Evolutionary conservation across 2,888 invertebrate genomes (phyloP).

Genomic region (Eristalis intricaria): DNA sequence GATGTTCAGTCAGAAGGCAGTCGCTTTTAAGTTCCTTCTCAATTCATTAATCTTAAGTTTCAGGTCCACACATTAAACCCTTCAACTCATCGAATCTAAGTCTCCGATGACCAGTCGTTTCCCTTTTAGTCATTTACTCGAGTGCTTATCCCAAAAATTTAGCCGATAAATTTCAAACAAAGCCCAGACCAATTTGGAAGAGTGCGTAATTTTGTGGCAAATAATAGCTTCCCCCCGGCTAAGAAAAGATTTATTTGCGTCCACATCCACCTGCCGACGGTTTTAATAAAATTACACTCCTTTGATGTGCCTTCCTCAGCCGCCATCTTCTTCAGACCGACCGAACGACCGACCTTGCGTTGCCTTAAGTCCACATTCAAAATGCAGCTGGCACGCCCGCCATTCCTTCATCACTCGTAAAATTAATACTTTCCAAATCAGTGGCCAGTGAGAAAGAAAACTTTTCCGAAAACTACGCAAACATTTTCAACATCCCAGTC

Average conservation of each 20-base stretch:
- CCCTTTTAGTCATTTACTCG: not conserved
- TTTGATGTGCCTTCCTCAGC: not conserved
- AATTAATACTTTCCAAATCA: not conserved
- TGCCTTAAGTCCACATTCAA: not conserved
- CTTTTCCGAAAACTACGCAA: not conserved
- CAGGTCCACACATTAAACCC: too few relatives aligned
- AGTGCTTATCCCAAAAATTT: not conserved
- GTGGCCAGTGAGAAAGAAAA: not conserved
- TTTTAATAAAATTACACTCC: not conserved
- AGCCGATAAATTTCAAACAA: not conserved
- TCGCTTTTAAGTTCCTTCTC: too few relatives aligned
- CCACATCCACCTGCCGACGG: not conserved
- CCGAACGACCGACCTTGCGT: too few relatives aligned
- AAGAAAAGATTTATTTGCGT: not conserved
- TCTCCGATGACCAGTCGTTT: not conserved
- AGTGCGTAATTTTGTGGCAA: not conserved
- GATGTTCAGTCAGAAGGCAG: too few relatives aligned
- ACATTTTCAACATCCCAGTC: not conserved
- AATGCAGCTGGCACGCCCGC: not conserved
- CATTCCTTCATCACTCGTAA: not conserved
- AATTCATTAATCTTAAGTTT: too few relatives aligned
- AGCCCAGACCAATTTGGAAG: not conserved
- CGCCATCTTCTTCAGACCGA: not conserved
- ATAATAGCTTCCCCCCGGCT: not conserved
- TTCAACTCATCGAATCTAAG: not conserved